phyloP scores from a whole-genome alignment of 2,888 invertebrate genomes.

The Phengaris alcon region DNA sequence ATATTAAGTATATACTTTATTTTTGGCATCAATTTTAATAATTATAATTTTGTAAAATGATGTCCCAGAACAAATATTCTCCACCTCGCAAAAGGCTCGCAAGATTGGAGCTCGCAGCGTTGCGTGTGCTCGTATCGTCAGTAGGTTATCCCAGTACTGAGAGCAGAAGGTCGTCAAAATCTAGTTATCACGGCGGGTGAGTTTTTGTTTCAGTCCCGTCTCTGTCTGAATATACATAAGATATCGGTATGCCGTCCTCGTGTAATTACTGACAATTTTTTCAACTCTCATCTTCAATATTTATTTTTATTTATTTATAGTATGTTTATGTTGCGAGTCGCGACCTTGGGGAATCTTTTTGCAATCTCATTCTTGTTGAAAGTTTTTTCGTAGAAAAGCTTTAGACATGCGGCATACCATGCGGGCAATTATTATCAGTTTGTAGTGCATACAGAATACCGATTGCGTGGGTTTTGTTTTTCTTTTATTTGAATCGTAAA shows the following conservation, averaged over 20 bases:
- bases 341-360: conserved; percentile 17
- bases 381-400: conserved; percentile 2
- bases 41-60: no score
- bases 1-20: no score
- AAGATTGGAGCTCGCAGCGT: no score
- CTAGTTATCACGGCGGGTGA: conserved; percentile 1
- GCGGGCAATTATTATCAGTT: not conserved
- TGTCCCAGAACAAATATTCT: no score
- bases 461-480: no score
- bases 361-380: not conserved
- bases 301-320: not conserved
- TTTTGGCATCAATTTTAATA: no score
- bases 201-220: conserved; percentile 29
- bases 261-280: conserved; percentile 33
- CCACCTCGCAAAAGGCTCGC: no score
- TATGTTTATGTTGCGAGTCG: not conserved
- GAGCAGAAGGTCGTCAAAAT: not conserved
- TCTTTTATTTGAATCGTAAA: no score
- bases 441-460: not conserved
- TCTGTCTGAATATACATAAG: conserved; percentile 38
- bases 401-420: conserved; percentile 7
- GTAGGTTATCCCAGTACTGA: not conserved
- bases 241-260: conserved; percentile 32
- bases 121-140: no score
- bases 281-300: conserved; percentile 23